Base-by-base conservation (phyloP, 1,140 invertebrate species). In the Homalodisca vitripennis region DNA sequence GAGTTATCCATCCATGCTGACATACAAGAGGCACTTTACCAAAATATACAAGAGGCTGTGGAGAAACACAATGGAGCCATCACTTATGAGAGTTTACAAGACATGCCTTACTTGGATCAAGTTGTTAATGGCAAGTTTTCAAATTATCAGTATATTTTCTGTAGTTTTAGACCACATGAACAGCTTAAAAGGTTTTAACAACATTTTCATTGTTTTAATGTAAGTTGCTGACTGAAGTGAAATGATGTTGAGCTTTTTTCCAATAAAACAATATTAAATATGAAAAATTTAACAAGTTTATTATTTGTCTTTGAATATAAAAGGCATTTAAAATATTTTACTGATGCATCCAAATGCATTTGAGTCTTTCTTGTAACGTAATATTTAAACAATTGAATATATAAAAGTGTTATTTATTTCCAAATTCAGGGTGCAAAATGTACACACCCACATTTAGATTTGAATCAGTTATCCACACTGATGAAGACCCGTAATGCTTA, bases 1-100 rank as follows among this genome's bases (percentile, higher is more conserved):
- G 82, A 85, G 73, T 77, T 90, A 48, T 84, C 89, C 0, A 75
- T 81, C 47, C 79, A 89, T 75, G 81, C 81, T 1, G 81, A 85
- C 2, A 80, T 86, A 14, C 86, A 90, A 67, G 75, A 84, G 22
- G 82, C 81, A 70, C 74, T 88, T 0, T 76, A 82, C 12, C 67
- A 80, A 12, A 88, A 91, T 77, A 82, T 91, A 0, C 72, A 80
- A 30, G 75, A 79, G 27, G 77, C 81, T 0, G 57, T 84, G 2
- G 72, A 77, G 2, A 75, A 79, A 51, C 77, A 82, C 69, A 76
- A 76, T 30, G 82, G 81, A 1, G 69, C 80, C 47, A 71, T 85
- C 10, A 82, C 75, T 24, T 87, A 86, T 70, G 84, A 87, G 12
- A 69, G 74, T 1, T 71, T 86, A 3, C 77, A 80, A 24, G 80